phyloP scores from a whole-genome alignment of 2,888 invertebrate genomes.

The Griposia aprilina region DNA sequence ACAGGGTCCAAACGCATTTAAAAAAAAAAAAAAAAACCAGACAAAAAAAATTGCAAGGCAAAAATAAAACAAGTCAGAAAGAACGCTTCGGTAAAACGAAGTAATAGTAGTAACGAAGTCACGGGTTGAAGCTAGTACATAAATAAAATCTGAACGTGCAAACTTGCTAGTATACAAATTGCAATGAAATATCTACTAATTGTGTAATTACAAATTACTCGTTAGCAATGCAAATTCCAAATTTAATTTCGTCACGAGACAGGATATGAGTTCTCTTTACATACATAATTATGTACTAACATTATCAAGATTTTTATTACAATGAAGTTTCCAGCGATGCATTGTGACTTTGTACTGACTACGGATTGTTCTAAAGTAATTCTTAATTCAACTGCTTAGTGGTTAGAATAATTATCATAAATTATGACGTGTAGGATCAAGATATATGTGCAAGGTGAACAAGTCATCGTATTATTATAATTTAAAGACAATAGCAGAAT shows the following conservation, averaged over 20 bases:
- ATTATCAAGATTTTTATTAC: conserved; percentile 61
- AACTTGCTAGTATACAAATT: conserved; percentile 26
- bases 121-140: no score
- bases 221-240: conserved; percentile 52
- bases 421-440: conserved; percentile 23
- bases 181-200: conserved; percentile 30
- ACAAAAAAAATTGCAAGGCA: no score
- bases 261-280: conserved; percentile 57
- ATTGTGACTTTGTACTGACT: conserved; percentile 27
- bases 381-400: conserved; percentile 16
- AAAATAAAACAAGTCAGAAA: no score
- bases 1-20: no score
- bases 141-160: neutral
- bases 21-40: no score
- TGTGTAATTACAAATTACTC: conserved; percentile 37
- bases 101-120: no score
- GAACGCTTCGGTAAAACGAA: no score
- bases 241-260: conserved; percentile 46
- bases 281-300: conserved; percentile 36
- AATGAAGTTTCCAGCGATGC: conserved; percentile 36
- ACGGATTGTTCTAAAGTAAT: conserved; percentile 9
- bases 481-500: conserved; percentile 27
- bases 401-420: conserved; percentile 35
- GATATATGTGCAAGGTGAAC: conserved; percentile 52
- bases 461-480: conserved; percentile 24